Base-by-base conservation (phyloP, 2,113 vertebrate genomes). In the Neodon shergylaensis region DNA sequence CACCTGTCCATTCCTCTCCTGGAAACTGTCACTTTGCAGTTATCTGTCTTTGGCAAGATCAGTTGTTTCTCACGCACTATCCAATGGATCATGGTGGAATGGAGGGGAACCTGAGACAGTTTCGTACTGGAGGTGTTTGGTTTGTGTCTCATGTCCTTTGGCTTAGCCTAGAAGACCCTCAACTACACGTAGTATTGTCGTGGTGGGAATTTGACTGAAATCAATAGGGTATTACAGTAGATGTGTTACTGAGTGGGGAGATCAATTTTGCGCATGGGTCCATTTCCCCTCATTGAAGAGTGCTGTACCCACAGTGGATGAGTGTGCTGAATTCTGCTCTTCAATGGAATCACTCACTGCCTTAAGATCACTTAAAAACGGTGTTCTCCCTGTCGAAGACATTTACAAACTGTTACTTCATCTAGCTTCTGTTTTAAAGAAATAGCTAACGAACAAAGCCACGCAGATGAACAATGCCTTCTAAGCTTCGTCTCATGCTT, bases 1-100 rank as follows among this genome's bases (percentile, higher is more conserved):
- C 88, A 96, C 96, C 89, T 97, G 65, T 65, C 96, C 94, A 36
- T 92, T 90, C 82, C 95, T 89, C 96, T 93, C 81, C 96, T 90
- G 84, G 49, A 92, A 82, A 82, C 76, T 97, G 63, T 92, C 96
- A n/a, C 76, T 96, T 77, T 88, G 47, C 81, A 54, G 65, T 96
- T 95, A 82, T 92, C 90, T 97, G 42, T 97, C 89, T 79, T 78
- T 82, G 47, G 21, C 39, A 84, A 93, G 88, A 97, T 91, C 84
- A 89, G 91, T 68, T 92, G 44, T 63, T 96, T 82, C 89, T 94
- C 78, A 66, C 36, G 12, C 13, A 39, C 95, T 96, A 2, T 78
- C 16, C 91, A 96, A 97, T 65, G 97, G 83, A 97, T 97, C 72
- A 95, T 84, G 72, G 90, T 73, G 44, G 49, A 84, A 83, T 28